Percentiles rank a stretch among this genome's conserved stretches.
Conservation (phyloP, 2,888 invertebrate species). For the Bombyx huttoni region DNA sequence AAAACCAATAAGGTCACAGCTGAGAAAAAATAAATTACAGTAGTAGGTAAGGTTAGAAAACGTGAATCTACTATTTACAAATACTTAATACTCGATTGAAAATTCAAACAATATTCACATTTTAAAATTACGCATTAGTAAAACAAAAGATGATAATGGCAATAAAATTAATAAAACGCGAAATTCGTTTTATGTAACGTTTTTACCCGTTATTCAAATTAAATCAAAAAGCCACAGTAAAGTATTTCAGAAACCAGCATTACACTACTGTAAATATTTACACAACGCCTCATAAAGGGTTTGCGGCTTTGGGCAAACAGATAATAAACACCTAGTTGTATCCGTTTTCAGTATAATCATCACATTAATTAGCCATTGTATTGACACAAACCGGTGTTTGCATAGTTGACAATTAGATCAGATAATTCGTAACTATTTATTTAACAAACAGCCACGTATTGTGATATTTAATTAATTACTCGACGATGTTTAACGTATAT, state of each 20-base stretch:
- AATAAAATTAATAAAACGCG: no score
- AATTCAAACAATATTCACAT: no score
- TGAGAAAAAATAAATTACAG: no score
- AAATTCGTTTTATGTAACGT: no score
- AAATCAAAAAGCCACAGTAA: no score
- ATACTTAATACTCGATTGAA: no score
- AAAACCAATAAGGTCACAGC: no score
- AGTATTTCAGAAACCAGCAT: not conserved
- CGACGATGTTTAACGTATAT: not conserved
- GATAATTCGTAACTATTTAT: conserved; percentile 48
- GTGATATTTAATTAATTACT: conserved; percentile 7
- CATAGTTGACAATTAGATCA: conserved; percentile 53
- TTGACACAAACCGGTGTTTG: conserved; percentile 56
- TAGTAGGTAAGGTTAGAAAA: no score
- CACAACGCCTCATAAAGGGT: conserved; percentile 13
- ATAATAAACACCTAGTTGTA: conserved; percentile 50
- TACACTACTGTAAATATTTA: conserved; percentile 20
- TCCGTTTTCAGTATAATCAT: conserved; percentile 58
- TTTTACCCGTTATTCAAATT: no score
- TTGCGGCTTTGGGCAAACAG: conserved; percentile 33
- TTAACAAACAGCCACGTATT: conserved; percentile 26
- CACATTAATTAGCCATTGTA: conserved; percentile 59
- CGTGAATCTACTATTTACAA: no score
- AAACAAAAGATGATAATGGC: no score
- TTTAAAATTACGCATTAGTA: no score